Conservation (phyloP, 2,888 invertebrate genomes). For the Choristoneura rosaceana region DNA sequence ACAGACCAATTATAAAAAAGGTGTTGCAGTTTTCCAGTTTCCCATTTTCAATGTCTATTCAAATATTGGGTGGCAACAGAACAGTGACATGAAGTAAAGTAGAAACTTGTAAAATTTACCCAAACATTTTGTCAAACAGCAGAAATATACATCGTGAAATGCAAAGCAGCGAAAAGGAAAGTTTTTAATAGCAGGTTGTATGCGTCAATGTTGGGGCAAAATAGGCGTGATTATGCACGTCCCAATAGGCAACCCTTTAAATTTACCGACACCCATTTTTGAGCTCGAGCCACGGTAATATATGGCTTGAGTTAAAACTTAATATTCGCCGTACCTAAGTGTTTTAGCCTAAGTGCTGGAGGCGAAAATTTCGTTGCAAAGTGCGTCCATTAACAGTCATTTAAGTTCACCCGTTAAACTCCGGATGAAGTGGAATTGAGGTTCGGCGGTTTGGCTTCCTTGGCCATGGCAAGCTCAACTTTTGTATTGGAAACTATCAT, state of each 20-base stretch:
- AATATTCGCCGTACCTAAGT: slow-evolving; percentile 46
- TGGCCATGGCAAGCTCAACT: slow-evolving; percentile 15
- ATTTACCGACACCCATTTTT: slow-evolving; percentile 22
- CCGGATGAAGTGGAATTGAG: slow-evolving; percentile 62
- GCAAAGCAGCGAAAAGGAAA: not conserved
- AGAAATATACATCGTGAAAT: not conserved
- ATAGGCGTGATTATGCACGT: not conserved
- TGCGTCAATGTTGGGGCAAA: not conserved
- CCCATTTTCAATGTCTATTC: no score
- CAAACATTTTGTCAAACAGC: not conserved
- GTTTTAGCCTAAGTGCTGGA: slow-evolving; percentile 56
- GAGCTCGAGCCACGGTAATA: slow-evolving; percentile 36
- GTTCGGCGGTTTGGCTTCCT: slow-evolving; percentile 47
- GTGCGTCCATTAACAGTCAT: slow-evolving; percentile 71
- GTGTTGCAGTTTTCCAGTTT: no score
- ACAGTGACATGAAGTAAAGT: no score
- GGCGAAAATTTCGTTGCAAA: slow-evolving; percentile 67
- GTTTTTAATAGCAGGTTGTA: not conserved
- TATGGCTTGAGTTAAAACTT: slow-evolving; percentile 45
- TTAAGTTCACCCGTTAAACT: slow-evolving; percentile 73
- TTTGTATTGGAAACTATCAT: slow-evolving; percentile 11
- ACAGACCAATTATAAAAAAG: no score
- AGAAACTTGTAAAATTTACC: no score
- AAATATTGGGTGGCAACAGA: no score
- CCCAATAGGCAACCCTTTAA: slow-evolving; percentile 2